Conservation (phyloP, 2,888 invertebrate species). For the Alviniconcha strummeri region DNA sequence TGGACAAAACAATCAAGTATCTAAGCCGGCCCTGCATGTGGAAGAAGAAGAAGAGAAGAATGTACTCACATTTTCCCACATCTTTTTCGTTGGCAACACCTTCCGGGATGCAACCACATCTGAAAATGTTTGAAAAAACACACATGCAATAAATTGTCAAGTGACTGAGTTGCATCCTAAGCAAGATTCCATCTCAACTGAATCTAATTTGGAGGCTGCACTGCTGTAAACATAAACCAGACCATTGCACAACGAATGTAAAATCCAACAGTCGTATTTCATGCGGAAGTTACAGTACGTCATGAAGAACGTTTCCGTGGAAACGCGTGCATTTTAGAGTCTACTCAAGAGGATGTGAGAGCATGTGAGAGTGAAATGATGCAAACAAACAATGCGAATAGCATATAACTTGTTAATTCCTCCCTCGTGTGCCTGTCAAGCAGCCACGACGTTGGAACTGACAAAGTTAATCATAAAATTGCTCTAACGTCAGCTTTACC, state of each 20-base stretch:
- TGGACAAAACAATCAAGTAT: too few species aligned
- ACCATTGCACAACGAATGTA: neutral
- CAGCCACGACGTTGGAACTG: too few species aligned
- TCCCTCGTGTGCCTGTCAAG: too few species aligned
- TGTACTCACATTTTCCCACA: slow-evolving; percentile 5
- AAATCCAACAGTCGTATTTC: slow-evolving; percentile 21
- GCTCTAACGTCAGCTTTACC: too few species aligned
- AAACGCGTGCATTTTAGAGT: neutral
- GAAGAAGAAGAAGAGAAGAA: too few species aligned
- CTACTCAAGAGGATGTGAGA: too few species aligned
- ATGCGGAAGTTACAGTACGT: slow-evolving; percentile 19
- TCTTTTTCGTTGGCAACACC: neutral
- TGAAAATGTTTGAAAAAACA: slow-evolving; percentile 5
- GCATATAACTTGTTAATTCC: too few species aligned
- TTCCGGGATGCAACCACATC: neutral
- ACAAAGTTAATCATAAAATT: too few species aligned
- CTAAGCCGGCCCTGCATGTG: too few species aligned
- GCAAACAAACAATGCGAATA: too few species aligned
- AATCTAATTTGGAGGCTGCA: neutral
- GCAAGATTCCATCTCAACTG: slow-evolving; percentile 11
- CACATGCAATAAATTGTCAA: slow-evolving; percentile 17
- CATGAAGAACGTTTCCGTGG: slow-evolving; percentile 1
- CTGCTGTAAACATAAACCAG: neutral
- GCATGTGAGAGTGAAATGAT: too few species aligned
- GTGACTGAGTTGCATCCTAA: slow-evolving; percentile 24